Percentiles rank a stretch among this genome's conserved stretches.
These are phyloP conservation scores for Gopherus evgoodei DNA, from an alignment of 2,113 vertebrate genomes.

Conservation along the genomic window DNA sequence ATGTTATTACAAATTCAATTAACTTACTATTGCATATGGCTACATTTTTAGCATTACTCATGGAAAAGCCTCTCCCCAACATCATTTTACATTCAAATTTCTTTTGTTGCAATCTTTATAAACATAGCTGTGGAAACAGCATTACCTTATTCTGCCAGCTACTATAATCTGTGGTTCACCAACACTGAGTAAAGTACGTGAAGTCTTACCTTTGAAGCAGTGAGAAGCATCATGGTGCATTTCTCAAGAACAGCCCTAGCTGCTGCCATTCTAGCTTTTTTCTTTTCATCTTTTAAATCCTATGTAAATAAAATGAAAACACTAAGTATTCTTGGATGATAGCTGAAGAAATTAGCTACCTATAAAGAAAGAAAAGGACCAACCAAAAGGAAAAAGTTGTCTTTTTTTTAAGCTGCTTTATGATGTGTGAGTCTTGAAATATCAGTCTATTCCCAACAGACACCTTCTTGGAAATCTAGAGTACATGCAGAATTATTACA, in stretches of 20 bases:
- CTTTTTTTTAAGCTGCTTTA: not conserved
- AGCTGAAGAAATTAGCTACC: slow-evolving; percentile 20
- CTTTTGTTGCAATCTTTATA: not conserved
- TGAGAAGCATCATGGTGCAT: slow-evolving; percentile 99
- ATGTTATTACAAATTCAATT: not conserved
- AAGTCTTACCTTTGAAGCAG: slow-evolving; percentile 92
- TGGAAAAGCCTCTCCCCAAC: not conserved
- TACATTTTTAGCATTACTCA: fast-evolving
- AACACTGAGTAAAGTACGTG: not conserved
- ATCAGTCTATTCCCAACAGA: not conserved
- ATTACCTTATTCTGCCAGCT: not conserved
- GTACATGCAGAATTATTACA: not conserved
- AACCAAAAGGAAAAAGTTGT: not conserved
- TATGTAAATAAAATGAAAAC: slow-evolving; percentile 67
- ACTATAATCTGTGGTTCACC: not conserved
- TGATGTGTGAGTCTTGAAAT: not conserved
- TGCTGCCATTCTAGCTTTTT: slow-evolving; percentile 97
- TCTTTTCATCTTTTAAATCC: slow-evolving; percentile 99
- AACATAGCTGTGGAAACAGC: not conserved
- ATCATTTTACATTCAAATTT: not conserved
- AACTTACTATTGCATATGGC: not conserved
- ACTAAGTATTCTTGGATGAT: not conserved
- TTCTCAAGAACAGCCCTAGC: slow-evolving; percentile 96
- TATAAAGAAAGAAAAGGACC: not conserved
- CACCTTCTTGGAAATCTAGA: not conserved